phyloP scores from a whole-genome alignment of 2,888 invertebrate species.

The Agrotis ipsilon region DNA sequence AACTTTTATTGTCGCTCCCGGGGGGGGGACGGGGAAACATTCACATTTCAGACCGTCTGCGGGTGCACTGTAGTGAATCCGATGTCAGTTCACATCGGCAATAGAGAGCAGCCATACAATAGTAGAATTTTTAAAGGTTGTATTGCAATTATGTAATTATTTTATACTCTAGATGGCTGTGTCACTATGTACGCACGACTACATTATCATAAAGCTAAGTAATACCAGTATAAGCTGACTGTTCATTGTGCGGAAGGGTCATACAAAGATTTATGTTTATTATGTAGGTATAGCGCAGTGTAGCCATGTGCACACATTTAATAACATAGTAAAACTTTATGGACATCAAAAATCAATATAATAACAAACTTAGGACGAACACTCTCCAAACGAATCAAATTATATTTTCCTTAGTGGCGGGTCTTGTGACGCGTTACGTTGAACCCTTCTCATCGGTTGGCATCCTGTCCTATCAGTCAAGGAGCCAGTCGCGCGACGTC shows the following conservation, averaged over 20 bases:
- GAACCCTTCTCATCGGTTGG: slow-evolving; percentile 48
- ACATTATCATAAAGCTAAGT: too few species aligned
- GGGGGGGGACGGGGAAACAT: background rate
- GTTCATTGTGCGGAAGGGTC: too few species aligned
- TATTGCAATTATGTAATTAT: background rate
- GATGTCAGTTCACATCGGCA: slow-evolving; percentile 1
- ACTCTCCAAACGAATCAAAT: too few species aligned
- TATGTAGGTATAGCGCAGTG: too few species aligned
- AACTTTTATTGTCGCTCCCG: slow-evolving; percentile 50
- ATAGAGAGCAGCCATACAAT: background rate
- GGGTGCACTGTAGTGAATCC: slow-evolving; percentile 11
- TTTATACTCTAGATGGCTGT: too few species aligned
- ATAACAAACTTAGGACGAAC: too few species aligned
- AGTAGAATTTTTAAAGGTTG: slow-evolving; percentile 1
- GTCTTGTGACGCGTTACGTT: background rate
- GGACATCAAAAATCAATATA: background rate
- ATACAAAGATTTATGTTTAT: too few species aligned
- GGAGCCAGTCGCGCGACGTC: too few species aligned
- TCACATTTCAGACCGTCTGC: slow-evolving; percentile 12
- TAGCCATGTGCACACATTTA: too few species aligned
- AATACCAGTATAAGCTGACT: too few species aligned
- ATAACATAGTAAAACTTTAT: too few species aligned
- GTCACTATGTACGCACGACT: background rate
- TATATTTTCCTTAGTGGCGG: too few species aligned
- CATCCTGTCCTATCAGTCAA: slow-evolving; percentile 37